Percentiles rank a stretch among this genome's conserved stretches.
phyloP scores from a whole-genome alignment of 2,113 vertebrate species.

The Pithys albifrons region DNA sequence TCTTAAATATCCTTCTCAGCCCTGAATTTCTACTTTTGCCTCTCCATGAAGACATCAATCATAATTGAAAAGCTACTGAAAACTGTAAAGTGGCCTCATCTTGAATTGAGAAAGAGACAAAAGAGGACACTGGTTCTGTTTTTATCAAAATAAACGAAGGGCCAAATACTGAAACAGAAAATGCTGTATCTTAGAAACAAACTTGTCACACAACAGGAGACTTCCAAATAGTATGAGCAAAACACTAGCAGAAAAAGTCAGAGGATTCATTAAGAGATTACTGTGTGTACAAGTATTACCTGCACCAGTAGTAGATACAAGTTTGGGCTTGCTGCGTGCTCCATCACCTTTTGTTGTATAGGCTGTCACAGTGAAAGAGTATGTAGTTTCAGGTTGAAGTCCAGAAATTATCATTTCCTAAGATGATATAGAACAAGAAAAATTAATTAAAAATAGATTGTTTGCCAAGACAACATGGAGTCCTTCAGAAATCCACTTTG shows the following conservation, averaged over 20 bases:
- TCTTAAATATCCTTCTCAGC: background rate
- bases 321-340: conserved; percentile 95
- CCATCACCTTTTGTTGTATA: conserved; percentile 99
- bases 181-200: background rate
- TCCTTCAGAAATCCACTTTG: background rate
- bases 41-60: background rate
- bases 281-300: conserved; percentile 71
- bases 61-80: background rate
- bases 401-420: conserved; percentile 97
- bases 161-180: background rate
- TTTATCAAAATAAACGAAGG: background rate
- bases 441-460: background rate
- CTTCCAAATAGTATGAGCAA: background rate
- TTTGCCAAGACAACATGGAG: background rate
- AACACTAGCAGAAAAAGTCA: background rate
- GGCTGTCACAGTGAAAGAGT: conserved; percentile 94
- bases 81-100: background rate
- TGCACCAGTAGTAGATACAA: conserved; percentile 94
- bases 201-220: background rate
- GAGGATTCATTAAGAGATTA: background rate
- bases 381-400: conserved; percentile 93
- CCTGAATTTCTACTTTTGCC: background rate
- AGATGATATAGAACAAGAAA: conserved; percentile 45
- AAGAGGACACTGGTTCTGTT: background rate
- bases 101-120: background rate